Evolutionary conservation across 2,888 invertebrate genomes (phyloP).

Genomic region (Shargacucullia verbasci): DNA sequence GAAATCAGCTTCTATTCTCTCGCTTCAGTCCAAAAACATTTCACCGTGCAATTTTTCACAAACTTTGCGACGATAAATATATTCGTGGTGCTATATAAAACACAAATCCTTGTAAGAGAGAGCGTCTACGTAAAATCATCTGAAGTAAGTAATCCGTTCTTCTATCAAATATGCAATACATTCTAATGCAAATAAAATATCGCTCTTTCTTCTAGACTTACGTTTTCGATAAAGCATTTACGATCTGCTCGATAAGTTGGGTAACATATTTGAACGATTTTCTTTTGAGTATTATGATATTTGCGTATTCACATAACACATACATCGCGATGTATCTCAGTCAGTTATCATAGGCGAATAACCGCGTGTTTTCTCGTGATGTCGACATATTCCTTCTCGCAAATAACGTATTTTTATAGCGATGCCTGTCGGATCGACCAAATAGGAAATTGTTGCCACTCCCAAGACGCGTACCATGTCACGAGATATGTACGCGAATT

Average conservation of each 20-base stretch:
- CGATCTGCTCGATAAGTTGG: conserved; percentile 31
- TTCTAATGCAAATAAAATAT: conserved; percentile 49
- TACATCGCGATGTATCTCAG: conserved; percentile 42
- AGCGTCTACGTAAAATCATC: conserved; percentile 30
- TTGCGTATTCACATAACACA: conserved; percentile 39
- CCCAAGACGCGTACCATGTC: conserved; percentile 78
- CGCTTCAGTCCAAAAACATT: conserved; percentile 7
- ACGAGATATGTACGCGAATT: conserved; percentile 80
- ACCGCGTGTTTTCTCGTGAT: conserved; percentile 42
- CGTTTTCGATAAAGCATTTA: conserved; percentile 44
- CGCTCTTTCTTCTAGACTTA: conserved; percentile 28
- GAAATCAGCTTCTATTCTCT: neutral
- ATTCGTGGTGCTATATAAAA: conserved; percentile 28
- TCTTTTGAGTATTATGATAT: conserved; percentile 37
- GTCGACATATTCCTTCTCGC: conserved; percentile 70
- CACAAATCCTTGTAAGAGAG: conserved; percentile 24
- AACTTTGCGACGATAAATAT: conserved; percentile 19
- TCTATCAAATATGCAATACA: conserved; percentile 53
- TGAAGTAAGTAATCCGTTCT: conserved; percentile 35
- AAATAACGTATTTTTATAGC: conserved; percentile 76
- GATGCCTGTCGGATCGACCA: conserved; percentile 69
- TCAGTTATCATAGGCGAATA: conserved; percentile 42
- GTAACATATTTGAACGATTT: conserved; percentile 33
- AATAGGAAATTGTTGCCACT: conserved; percentile 82
- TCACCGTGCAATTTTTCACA: conserved; percentile 10